Percentiles rank a stretch among this genome's conserved stretches.
phyloP scores from a whole-genome alignment of 2,797 vertebrate genomes.

The Podargus strigoides region DNA sequence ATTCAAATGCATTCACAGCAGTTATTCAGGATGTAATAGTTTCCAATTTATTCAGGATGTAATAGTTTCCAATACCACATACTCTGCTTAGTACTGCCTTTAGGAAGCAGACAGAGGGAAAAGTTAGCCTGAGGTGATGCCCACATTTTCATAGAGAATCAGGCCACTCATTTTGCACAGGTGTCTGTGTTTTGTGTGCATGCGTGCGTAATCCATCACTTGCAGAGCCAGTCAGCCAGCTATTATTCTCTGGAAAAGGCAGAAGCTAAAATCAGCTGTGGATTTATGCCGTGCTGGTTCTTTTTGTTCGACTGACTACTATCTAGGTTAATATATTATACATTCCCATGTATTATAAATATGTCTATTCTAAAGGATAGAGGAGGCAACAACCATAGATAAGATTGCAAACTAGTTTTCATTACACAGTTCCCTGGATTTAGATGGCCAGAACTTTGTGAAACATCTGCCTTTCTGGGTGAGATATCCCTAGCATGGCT shows the following conservation, averaged over 20 bases:
- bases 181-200: background rate
- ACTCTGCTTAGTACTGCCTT: background rate
- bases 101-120: background rate
- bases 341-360: background rate
- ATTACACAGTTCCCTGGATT: background rate
- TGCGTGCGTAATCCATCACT: background rate
- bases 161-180: background rate
- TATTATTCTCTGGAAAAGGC: background rate
- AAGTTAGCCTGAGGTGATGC: background rate
- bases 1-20: background rate
- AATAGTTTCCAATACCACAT: background rate
- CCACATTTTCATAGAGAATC: background rate
- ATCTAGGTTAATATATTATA: background rate
- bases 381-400: background rate
- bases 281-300: background rate
- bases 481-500: background rate
- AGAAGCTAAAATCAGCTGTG: constrained; percentile 10
- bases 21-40: background rate
- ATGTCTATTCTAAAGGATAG: background rate
- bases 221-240: background rate
- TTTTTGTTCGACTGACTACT: background rate
- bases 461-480: background rate
- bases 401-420: background rate
- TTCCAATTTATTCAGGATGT: background rate
- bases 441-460: background rate